Evolutionary conservation across 2,113 vertebrate genomes (phyloP), one percentile per base, ranked within the genome.

Genomic region (Macquaria australasica): DNA sequence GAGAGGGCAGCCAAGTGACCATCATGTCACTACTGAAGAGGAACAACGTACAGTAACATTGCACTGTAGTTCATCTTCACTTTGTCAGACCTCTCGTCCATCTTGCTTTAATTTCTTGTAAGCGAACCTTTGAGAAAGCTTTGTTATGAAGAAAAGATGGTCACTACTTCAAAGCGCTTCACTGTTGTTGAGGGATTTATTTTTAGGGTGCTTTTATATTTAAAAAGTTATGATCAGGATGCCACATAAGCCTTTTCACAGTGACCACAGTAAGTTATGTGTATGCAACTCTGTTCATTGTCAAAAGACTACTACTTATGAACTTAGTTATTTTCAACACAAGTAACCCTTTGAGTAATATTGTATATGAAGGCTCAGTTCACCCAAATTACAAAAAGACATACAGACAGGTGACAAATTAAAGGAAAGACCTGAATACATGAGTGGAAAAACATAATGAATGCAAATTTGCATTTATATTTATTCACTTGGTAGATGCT

Each of bases 1-100:
- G 69, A 68, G 20, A 82, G 59, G 18, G 63, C 67, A 85, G 66
- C 31, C 79, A 77, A 82, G 81, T 75, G 73, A 72, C 73, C 77
- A 53, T 62, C 34, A 34, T 63, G 78, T 69, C 59, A 73, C 59
- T 8, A 20, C 68, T 55, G 81, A 69, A 68, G 66, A 85, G 56
- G 31, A 12, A 63, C 31, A 81, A 79, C 23, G 16, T 10, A 71
- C 41, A n/a, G 58, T 66, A 73, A 86, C 75, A 71, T 50, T 43
- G 16, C 62, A 25, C 37, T 0, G 68, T 37, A 60, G 53, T 81
- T 82, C 75, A 79, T 39, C 64, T 70, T 15, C 2, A 5, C 39
- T 70, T 59, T 37, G 28, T 48, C 2, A 48, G 55, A 70, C 28
- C 31, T 70, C 14, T 63, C 28, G 67, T 72, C 43, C 21, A 59